These are phyloP conservation scores for Eospalax fontanierii DNA, from an alignment of 2,797 vertebrate genomes.

Conservation along the genomic window DNA sequence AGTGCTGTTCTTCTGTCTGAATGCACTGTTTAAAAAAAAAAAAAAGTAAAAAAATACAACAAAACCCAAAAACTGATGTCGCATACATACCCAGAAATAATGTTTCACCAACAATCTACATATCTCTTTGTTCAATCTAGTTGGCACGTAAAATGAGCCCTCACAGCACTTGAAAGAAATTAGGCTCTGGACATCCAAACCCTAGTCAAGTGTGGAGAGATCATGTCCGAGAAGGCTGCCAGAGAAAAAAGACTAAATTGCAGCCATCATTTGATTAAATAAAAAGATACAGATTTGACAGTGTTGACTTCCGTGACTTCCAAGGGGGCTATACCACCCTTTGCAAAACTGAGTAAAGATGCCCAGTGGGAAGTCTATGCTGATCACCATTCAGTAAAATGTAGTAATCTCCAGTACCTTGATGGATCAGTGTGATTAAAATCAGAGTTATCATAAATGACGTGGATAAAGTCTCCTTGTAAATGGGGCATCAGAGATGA, in stretches of 20 bases:
- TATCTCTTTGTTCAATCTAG: not conserved
- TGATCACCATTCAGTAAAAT: not conserved
- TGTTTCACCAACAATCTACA: not conserved
- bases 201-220: not conserved
- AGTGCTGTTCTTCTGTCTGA: not conserved
- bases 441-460: conserved; percentile 45
- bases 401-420: not conserved
- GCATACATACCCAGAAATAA: not conserved
- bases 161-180: not conserved
- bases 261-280: not conserved
- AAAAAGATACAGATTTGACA: not conserved
- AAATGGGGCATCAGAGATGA: not conserved
- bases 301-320: not conserved
- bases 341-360: not conserved
- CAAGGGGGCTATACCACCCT: not conserved
- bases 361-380: not conserved
- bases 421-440: not conserved
- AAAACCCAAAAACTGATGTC: not conserved
- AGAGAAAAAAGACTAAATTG: not conserved
- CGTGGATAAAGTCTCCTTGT: conserved; percentile 9
- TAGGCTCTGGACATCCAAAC: not conserved
- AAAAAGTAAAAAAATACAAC: too few species aligned
- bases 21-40: too few species aligned
- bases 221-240: conserved; percentile 22
- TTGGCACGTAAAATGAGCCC: not conserved